phyloP scores from a whole-genome alignment of 2,797 vertebrate genomes.

The Danio choprae region DNA sequence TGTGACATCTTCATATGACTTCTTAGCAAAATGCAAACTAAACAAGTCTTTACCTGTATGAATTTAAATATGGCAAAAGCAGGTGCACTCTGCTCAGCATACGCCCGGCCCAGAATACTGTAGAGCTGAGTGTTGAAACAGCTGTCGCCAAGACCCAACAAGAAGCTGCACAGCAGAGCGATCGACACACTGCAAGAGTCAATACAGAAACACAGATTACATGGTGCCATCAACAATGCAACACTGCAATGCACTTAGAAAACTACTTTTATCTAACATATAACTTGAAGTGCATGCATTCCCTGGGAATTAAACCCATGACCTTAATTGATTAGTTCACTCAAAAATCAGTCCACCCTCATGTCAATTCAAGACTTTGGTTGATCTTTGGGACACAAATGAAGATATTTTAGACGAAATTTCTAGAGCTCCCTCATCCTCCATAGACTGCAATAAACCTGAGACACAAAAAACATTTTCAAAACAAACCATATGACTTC shows the following conservation, averaged over 20 bases:
- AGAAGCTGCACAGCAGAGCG: constrained; percentile 82
- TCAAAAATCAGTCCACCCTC: too few relatives aligned
- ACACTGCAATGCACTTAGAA: not conserved
- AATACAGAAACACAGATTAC: not conserved
- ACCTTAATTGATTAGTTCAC: too few relatives aligned
- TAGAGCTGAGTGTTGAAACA: constrained; percentile 87
- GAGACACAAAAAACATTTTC: too few relatives aligned
- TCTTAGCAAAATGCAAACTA: not conserved
- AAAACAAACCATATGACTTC: too few relatives aligned
- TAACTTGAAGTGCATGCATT: not conserved
- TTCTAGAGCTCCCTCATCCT: too few relatives aligned
- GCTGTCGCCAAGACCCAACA: constrained; percentile 84
- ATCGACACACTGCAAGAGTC: constrained; percentile 71
- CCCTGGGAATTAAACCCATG: not conserved
- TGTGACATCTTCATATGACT: too few relatives aligned
- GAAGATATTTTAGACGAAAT: too few relatives aligned
- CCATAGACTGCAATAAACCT: too few relatives aligned
- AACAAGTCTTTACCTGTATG: constrained; percentile 77
- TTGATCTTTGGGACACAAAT: too few relatives aligned
- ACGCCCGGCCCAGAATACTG: constrained; percentile 80
- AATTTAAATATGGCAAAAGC: constrained; percentile 88
- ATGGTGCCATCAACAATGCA: constrained; percentile 3
- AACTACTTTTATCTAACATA: not conserved
- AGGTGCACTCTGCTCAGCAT: constrained; percentile 77
- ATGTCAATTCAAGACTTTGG: too few relatives aligned